Evolutionary conservation across 2,797 vertebrate species (phyloP), one percentile per base, ranked within the genome.

Genomic region (Coregonus sp.): DNA sequence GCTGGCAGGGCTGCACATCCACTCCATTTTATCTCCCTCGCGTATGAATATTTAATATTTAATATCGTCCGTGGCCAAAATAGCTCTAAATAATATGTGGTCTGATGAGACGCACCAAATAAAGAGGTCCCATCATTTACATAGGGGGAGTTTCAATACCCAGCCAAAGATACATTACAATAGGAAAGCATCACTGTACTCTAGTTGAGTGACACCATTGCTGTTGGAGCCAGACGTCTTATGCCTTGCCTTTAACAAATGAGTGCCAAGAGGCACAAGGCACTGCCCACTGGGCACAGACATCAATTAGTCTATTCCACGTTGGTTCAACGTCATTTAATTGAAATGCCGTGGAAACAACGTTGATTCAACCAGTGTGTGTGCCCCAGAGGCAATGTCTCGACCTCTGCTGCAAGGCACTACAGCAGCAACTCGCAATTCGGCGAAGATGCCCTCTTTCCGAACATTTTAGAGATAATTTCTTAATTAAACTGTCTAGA

Each of bases 401-500:
- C 40, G 9, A 47, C 40, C 40, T 47, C 40, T 47, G 9, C 40
- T 47, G 9, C 40, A 11, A 47, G 40, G 40, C 9, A 9, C 40
- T 47, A 9, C 40, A 47, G 40, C 9, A 47, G 40, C 40, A 0
- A 2, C 40, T 11, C 40, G 3, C 25, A 25, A 20, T 29, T 4
- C 3, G 12, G 61, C 2, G 9, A 47, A 14, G 11, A n/a, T 2
- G 35, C 4, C 16, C 50, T 59, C 79, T 61, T 82, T 74, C 9
- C 0, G 2, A 83, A 81, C 75, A 79, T 65, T 65, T 65, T 63
- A 56, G 82, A 79, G 70, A 88, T 86, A 79, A 90, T 88, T 83
- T 86, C 80, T 85, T 91, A 90, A 89, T 92, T 87, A 88, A 80
- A 84, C 87, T 73, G 86, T 89, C 86, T 90, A 90, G 85, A 92